These are phyloP conservation scores for Halcyon badia DNA, from an alignment of 2,797 vertebrate genomes.

Conservation along the genomic window DNA sequence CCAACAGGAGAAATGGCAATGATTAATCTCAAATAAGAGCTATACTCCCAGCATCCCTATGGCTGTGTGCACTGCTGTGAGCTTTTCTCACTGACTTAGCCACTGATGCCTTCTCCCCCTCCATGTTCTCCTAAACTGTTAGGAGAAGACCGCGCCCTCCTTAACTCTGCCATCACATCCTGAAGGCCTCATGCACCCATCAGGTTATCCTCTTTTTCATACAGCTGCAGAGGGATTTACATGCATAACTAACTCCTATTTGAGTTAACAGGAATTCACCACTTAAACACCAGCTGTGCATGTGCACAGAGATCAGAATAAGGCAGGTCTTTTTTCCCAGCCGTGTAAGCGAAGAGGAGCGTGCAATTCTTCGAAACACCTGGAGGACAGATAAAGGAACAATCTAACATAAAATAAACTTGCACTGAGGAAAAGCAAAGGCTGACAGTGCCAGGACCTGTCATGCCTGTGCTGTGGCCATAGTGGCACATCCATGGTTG, in stretches of 20 bases:
- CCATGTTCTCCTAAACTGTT: not conserved
- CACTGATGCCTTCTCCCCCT: not conserved
- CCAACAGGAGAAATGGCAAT: not conserved
- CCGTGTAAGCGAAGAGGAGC: not conserved
- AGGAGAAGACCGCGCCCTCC: not conserved
- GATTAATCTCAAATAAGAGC: not conserved
- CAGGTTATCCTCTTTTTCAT: not conserved
- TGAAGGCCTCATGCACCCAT: not conserved
- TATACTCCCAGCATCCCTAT: not conserved
- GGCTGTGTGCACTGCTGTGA: not conserved
- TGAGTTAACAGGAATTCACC: not conserved
- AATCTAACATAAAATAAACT: not conserved
- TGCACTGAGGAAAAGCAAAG: not conserved
- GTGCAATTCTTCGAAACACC: not conserved
- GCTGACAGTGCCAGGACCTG: not conserved
- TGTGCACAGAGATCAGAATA: not conserved
- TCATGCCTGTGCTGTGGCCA: not conserved
- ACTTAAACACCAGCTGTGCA: rapidly evolving
- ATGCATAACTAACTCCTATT: not conserved
- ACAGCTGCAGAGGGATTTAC: not conserved
- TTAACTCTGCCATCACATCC: not conserved
- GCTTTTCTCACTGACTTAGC: not conserved
- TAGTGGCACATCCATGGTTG: not conserved
- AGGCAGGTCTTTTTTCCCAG: not conserved
- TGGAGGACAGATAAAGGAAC: not conserved